A percentile compares a stretch with the other conserved stretches of the same genome.
phyloP scores from a whole-genome alignment of 2,888 invertebrate genomes.

The Apodemia zela region DNA sequence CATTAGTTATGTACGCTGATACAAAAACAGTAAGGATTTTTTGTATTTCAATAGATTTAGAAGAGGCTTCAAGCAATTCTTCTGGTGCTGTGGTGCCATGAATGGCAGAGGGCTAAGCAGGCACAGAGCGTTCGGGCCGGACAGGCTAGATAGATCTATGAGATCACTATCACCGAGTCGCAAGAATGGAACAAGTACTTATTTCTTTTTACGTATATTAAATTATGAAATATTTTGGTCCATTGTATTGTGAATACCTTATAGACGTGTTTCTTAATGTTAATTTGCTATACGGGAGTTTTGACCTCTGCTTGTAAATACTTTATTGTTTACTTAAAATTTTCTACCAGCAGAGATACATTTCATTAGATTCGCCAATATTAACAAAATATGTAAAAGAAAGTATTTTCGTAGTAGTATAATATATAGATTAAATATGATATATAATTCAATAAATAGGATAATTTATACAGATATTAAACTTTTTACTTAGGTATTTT shows the following conservation, averaged over 20 bases:
- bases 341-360: background rate
- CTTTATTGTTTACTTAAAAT: background rate
- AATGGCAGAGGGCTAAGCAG: slow-evolving; percentile 85
- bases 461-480: too few species aligned
- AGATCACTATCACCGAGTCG: slow-evolving; percentile 83
- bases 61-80: slow-evolving; percentile 95
- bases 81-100: slow-evolving; percentile 91
- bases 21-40: background rate
- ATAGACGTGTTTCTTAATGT: slow-evolving; percentile 9
- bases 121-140: slow-evolving; percentile 87
- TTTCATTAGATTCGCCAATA: background rate
- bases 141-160: slow-evolving; percentile 88
- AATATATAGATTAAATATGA: too few species aligned
- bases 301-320: slow-evolving; percentile 8
- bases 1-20: too few species aligned
- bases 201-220: background rate
- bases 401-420: too few species aligned
- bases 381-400: background rate
- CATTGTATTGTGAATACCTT: background rate
- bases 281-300: slow-evolving; percentile 2
- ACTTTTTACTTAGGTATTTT: too few species aligned
- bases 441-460: too few species aligned
- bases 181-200: slow-evolving; percentile 71
- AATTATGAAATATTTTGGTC: background rate
- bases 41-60: slow-evolving; percentile 85